A percentile compares a stretch with the other conserved stretches of the same genome.
Evolutionary conservation across 2,888 invertebrate genomes (phyloP).

Genomic region (Ennomos fuscantarius): DNA sequence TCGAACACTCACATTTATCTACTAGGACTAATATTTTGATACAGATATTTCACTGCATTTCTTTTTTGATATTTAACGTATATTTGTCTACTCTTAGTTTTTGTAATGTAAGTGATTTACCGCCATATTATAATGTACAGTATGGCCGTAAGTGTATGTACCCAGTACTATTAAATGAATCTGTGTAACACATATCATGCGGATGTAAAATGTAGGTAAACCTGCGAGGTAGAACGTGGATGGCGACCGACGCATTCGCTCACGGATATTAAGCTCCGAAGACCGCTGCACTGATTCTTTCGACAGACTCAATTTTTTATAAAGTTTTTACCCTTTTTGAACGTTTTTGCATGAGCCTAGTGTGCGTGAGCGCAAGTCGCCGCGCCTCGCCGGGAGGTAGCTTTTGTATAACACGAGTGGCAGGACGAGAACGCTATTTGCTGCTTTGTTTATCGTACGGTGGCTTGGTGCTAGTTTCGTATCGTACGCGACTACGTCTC

Average conservation of each 20-base stretch:
- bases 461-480: slow-evolving; percentile 82
- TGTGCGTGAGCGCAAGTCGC: slow-evolving; percentile 56
- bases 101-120: slow-evolving; percentile 70
- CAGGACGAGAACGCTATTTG: slow-evolving; percentile 37
- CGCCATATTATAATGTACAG: slow-evolving; percentile 78
- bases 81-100: slow-evolving; percentile 71
- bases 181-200: slow-evolving; percentile 82
- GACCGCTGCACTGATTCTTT: slow-evolving; percentile 52
- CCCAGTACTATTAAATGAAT: slow-evolving; percentile 75
- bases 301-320: slow-evolving; percentile 73
- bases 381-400: slow-evolving; percentile 38
- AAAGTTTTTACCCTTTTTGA: slow-evolving; percentile 75
- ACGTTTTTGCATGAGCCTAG: slow-evolving; percentile 67
- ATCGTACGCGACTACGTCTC: slow-evolving; percentile 71
- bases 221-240: slow-evolving; percentile 73
- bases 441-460: slow-evolving; percentile 73
- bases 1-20: slow-evolving; percentile 68
- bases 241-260: slow-evolving; percentile 61
- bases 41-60: slow-evolving; percentile 80
- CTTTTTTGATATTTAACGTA: slow-evolving; percentile 74
- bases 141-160: slow-evolving; percentile 76
- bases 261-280: slow-evolving; percentile 43
- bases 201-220: slow-evolving; percentile 71
- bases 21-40: slow-evolving; percentile 80
- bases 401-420: slow-evolving; percentile 61